Evolutionary conservation across 2,797 vertebrate genomes (phyloP).

Genomic region (Silurus lanzhouensis): DNA sequence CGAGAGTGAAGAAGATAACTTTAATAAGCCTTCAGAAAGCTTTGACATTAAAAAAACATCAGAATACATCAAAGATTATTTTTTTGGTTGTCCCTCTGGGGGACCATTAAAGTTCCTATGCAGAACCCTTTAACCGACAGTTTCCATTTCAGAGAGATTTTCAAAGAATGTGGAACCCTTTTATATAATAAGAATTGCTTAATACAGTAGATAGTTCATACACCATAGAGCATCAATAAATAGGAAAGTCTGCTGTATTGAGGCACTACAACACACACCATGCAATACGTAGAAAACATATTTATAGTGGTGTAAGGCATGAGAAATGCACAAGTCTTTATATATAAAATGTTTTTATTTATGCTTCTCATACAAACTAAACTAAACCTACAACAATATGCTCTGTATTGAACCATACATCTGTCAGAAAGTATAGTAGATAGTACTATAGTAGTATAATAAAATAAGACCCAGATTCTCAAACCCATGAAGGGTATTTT

Average conservation of each 20-base stretch:
- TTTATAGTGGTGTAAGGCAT: neutral
- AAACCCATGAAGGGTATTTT: neutral
- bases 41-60: constrained; percentile 21
- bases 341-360: neutral
- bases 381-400: neutral
- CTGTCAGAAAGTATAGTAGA: neutral
- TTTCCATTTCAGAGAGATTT: constrained; percentile 11
- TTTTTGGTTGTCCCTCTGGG: neutral
- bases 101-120: constrained; percentile 3
- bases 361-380: neutral
- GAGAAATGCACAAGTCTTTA: neutral
- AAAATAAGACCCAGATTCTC: neutral
- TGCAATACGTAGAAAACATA: neutral
- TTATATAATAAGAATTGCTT: neutral
- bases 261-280: neutral
- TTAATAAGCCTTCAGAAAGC: neutral
- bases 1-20: neutral
- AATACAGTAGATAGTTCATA: neutral
- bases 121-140: neutral
- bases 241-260: neutral
- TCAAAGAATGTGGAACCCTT: neutral
- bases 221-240: neutral
- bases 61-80: constrained; percentile 15
- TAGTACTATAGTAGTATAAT: too few relatives aligned
- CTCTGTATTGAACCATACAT: neutral